Conservation (phyloP, 2,888 invertebrate species). For the Anoplius nigerrimus region DNA sequence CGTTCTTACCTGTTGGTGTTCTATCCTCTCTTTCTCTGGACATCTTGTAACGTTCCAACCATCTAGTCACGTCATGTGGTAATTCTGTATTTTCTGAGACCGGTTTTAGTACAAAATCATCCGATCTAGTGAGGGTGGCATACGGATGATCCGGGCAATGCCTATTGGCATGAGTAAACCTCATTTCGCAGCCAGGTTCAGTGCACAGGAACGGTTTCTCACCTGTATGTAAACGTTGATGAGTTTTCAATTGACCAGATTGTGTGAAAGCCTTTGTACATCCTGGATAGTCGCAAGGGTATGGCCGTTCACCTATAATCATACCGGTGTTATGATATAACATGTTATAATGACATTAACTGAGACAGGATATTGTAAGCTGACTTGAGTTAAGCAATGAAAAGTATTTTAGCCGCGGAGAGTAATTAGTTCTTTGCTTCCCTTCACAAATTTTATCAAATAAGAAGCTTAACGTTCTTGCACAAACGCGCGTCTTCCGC, state of each 20-base stretch:
- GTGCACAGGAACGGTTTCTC: conserved; percentile 86
- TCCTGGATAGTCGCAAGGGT: conserved; percentile 84
- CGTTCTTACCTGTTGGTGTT: conserved; percentile 73
- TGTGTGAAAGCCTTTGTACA: conserved; percentile 85
- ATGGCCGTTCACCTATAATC: conserved; percentile 82
- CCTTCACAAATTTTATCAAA: too few relatives aligned
- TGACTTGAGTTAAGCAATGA: too few relatives aligned
- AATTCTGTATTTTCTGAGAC: conserved; percentile 75
- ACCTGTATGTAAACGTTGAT: conserved; percentile 85
- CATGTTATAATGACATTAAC: too few relatives aligned
- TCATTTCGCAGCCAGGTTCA: conserved; percentile 79
- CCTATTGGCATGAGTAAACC: conserved; percentile 86
- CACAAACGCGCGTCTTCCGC: too few relatives aligned
- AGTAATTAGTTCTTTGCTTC: too few relatives aligned
- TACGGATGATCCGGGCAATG: conserved; percentile 85
- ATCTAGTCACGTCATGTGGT: conserved; percentile 76
- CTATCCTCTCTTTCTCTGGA: conserved; percentile 71
- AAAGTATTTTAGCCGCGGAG: too few relatives aligned
- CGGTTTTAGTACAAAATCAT: conserved; percentile 76
- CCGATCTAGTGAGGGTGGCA: conserved; percentile 77
- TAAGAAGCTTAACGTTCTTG: too few relatives aligned
- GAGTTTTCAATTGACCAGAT: conserved; percentile 86
- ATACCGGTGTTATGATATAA: conserved; percentile 2
- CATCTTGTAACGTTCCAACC: conserved; percentile 77
- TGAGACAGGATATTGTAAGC: too few relatives aligned